Evolutionary conservation across 2,113 vertebrate genomes (phyloP), one percentile per base, ranked within the genome.

Genomic region (Aix galericulata): DNA sequence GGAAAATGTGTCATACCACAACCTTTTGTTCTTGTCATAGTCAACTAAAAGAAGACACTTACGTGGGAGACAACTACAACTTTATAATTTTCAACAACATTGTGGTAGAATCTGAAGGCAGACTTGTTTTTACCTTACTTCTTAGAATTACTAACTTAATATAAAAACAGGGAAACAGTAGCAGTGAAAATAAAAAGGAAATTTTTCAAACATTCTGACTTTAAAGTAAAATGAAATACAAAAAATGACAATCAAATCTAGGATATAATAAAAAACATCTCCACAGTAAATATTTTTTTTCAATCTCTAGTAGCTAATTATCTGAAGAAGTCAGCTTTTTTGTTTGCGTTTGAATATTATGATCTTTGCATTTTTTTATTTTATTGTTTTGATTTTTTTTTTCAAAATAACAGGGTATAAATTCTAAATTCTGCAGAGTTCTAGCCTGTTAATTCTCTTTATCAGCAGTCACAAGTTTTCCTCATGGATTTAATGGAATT

Each of bases 21-120:
- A 63, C 55, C 58, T 92, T 95, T 92, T 66, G 32, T 89, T 87
- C 80, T 72, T 93, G 62, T 58, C 34, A 56, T 56, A 82, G 58
- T 77, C 53, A 89, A 5, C 36, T 56, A 69, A 87, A 92, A 91
- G 17, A 52, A 62, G 44, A 76, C 13, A 56, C 8, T 64, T 79
- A 58, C 0, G 8, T 82, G 56, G 60, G 29, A 91, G 32, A 90
- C 17, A 88, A 50, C 8, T 80, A 82, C 21, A 8, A 80, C 44
- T 88, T 66, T 42, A 17, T 40, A 48, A 32, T 92, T 80, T 82
- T 77, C 63, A 44, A 9, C 53, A 32, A 13, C 6, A 36, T 56
- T 55, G 23, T 40, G 16, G 63, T 91, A 73, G 16, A 88, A 66
- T 50, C 27, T 40, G 23, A 90, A 80, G 34, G 8, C 6, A 74